Evolutionary conservation across 2,113 vertebrate species (phyloP).

Genomic region (Tor tambroides): DNA sequence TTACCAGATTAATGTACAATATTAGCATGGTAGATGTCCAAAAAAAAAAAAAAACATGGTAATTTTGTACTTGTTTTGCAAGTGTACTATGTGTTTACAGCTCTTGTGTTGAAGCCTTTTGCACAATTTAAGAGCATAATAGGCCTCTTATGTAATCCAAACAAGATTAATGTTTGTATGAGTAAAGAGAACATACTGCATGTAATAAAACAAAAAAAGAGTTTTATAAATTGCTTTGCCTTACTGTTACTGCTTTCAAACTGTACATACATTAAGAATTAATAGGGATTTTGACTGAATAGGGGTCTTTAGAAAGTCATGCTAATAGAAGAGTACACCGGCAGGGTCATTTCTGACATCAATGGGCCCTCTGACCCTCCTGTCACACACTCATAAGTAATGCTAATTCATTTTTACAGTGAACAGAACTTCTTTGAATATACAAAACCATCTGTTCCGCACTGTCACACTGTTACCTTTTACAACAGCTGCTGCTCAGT

Average conservation of each 20-base stretch:
- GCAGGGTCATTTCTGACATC: constrained; percentile 16
- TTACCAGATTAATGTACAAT: background rate
- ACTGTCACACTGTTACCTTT: background rate
- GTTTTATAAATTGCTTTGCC: background rate
- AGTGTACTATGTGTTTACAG: background rate
- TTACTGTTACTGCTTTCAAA: background rate
- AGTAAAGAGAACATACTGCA: background rate
- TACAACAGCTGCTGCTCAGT: background rate
- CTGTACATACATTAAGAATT: background rate
- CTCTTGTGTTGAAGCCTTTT: background rate
- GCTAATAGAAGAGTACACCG: background rate
- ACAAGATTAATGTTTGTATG: background rate
- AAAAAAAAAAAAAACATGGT: background rate
- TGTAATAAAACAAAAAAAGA: background rate
- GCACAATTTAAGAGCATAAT: background rate
- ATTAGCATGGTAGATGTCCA: background rate
- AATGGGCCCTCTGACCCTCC: constrained; percentile 25
- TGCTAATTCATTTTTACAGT: constrained; percentile 48
- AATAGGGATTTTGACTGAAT: background rate
- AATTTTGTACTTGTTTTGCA: too few relatives aligned
- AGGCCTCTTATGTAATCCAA: background rate
- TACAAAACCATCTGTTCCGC: constrained; percentile 55
- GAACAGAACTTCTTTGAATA: constrained; percentile 30
- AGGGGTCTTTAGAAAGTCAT: background rate
- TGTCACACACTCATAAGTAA: constrained; percentile 17